Evolutionary conservation across 2,113 vertebrate genomes (phyloP).

Genomic region (Datnioides undecimradiatus): DNA sequence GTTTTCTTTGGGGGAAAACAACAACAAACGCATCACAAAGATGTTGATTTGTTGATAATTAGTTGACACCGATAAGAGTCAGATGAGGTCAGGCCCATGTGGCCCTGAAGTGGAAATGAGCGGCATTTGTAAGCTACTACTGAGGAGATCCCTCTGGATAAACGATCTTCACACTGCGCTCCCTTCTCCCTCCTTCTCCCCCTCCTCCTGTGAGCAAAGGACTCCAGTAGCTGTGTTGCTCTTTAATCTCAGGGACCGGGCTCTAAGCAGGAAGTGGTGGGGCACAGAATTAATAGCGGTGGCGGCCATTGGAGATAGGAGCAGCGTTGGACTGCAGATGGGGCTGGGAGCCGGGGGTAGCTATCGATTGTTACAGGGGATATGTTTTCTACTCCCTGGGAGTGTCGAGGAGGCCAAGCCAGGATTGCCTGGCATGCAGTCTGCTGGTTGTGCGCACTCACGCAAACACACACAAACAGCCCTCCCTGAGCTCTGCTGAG

Average conservation of each 20-base stretch:
- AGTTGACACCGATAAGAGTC: conserved; percentile 33
- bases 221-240: conserved; percentile 55
- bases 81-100: conserved; percentile 24
- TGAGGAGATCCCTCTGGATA: conserved; percentile 61
- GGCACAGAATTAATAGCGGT: conserved; percentile 68
- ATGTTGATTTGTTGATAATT: conserved; percentile 34
- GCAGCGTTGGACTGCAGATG: conserved; percentile 51
- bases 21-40: background rate
- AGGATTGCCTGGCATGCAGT: conserved; percentile 59
- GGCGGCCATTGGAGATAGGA: conserved; percentile 51
- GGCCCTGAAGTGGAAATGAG: conserved; percentile 50
- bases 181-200: conserved; percentile 8
- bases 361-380: conserved; percentile 72
- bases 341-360: conserved; percentile 41
- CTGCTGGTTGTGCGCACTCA: conserved; percentile 29
- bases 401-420: conserved; percentile 41
- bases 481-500: conserved; percentile 49
- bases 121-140: conserved; percentile 37
- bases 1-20: conserved; percentile 12
- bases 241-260: conserved; percentile 65
- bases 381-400: conserved; percentile 61
- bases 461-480: conserved; percentile 22
- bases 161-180: conserved; percentile 61
- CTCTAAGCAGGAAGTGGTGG: conserved; percentile 58
- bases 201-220: conserved; percentile 62